Evolutionary conservation across 2,888 invertebrate species (phyloP).

Genomic region (Limnephilus rhombicus): DNA sequence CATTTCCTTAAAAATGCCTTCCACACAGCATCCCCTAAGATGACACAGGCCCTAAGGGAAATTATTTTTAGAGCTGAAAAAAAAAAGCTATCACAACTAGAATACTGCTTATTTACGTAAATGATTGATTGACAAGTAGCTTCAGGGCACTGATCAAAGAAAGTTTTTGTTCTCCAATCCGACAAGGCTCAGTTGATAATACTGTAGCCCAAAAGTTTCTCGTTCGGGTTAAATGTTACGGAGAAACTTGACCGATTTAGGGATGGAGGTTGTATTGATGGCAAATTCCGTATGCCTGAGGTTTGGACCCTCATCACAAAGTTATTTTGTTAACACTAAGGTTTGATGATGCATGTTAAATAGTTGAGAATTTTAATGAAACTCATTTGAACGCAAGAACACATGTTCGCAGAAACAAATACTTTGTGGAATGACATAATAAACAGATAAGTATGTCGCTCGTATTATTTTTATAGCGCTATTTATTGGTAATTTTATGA

Average conservation of each 20-base stretch:
- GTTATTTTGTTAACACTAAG: neutral
- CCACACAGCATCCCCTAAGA: too few relatives aligned
- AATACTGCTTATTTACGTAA: neutral
- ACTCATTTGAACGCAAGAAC: neutral
- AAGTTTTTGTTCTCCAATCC: neutral
- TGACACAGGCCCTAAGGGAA: too few relatives aligned
- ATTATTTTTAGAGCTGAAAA: too few relatives aligned
- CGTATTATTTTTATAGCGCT: too few relatives aligned
- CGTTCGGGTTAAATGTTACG: slow-evolving; percentile 9
- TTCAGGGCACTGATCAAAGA: neutral
- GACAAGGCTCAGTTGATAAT: neutral
- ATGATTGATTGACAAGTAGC: neutral
- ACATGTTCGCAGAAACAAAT: neutral
- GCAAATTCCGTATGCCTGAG: neutral
- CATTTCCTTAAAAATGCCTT: too few relatives aligned
- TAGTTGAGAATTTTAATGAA: neutral
- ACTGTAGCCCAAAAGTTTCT: neutral
- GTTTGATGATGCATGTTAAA: slow-evolving; percentile 3
- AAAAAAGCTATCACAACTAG: too few relatives aligned
- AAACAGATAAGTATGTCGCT: too few relatives aligned
- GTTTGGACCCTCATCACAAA: slow-evolving; percentile 2
- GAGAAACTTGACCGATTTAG: neutral
- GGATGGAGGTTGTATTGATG: neutral
- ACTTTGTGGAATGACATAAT: neutral
- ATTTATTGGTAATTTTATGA: too few relatives aligned